phyloP scores from a whole-genome alignment of 2,888 invertebrate genomes.

The Rhodophaea formosa region DNA sequence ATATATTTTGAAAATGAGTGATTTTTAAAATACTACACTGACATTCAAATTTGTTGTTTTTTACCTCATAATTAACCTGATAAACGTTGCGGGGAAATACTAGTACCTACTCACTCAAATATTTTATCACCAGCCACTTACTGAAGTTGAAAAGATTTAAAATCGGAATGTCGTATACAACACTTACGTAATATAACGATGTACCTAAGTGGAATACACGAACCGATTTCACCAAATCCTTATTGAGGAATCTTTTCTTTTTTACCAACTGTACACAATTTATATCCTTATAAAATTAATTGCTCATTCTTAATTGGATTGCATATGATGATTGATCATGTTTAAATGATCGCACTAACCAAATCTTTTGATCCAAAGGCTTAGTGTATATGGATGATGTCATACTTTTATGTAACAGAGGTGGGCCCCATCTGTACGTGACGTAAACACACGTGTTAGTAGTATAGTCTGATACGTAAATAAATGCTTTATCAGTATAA shows the following conservation, averaged over 20 bases:
- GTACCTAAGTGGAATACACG: neutral
- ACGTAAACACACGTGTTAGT: slow-evolving; percentile 8
- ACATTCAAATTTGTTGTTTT: too few relatives aligned
- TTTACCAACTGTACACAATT: neutral
- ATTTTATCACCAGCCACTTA: slow-evolving; percentile 25
- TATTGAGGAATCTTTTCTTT: neutral
- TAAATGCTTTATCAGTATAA: slow-evolving; percentile 14
- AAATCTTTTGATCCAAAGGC: neutral
- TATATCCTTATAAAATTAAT: neutral
- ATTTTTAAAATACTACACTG: too few relatives aligned
- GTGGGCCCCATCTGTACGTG: neutral
- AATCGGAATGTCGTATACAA: neutral
- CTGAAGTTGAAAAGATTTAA: slow-evolving; percentile 11
- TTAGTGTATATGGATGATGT: slow-evolving; percentile 21
- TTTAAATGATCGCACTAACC: too few relatives aligned
- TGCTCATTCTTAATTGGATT: too few relatives aligned
- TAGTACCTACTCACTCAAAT: slow-evolving; percentile 20
- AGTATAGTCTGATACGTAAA: slow-evolving; percentile 12
- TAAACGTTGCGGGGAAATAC: too few relatives aligned
- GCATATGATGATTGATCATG: too few relatives aligned
- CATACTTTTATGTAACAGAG: slow-evolving; percentile 6
- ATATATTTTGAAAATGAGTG: too few relatives aligned
- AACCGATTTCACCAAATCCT: neutral
- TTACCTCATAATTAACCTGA: too few relatives aligned
- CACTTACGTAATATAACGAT: neutral